These are phyloP conservation scores for Steinernema carpocapsae DNA, from an alignment of 2,888 invertebrate species.

Conservation along the genomic window DNA sequence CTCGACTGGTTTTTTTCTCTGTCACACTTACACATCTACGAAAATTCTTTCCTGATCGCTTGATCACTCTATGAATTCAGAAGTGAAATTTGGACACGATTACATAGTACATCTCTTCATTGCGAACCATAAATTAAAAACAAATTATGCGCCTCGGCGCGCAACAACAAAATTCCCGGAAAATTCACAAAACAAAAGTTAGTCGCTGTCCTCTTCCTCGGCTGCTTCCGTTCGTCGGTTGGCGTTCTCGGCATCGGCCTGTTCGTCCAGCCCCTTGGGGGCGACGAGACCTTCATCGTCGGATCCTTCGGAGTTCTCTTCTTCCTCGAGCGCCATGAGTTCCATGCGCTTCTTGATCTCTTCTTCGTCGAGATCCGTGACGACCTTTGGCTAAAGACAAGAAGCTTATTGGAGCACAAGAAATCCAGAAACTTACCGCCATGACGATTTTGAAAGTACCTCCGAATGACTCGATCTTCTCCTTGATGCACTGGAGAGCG, in stretches of 20 bases:
- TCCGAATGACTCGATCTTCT: slow-evolving; percentile 80
- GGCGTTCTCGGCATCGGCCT: slow-evolving; percentile 59
- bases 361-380: slow-evolving; percentile 96
- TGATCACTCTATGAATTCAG: too few relatives aligned
- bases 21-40: too few relatives aligned
- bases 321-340: slow-evolving; percentile 54
- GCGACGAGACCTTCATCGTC: slow-evolving; percentile 67
- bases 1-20: too few relatives aligned
- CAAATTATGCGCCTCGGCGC: not conserved
- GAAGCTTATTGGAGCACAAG: not conserved
- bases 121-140: slow-evolving; percentile 10
- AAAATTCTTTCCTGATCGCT: too few relatives aligned
- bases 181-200: not conserved
- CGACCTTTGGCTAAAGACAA: slow-evolving; percentile 85
- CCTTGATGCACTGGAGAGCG: slow-evolving; percentile 85
- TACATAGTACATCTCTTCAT: not conserved
- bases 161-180: not conserved
- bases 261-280: slow-evolving; percentile 65
- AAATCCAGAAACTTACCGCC: slow-evolving; percentile 76
- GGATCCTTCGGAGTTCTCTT: slow-evolving; percentile 59
- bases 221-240: not conserved
- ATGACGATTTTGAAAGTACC: slow-evolving; percentile 93
- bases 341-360: slow-evolving; percentile 73
- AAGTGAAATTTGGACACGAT: too few relatives aligned
- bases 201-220: slow-evolving; percentile 29